Evolutionary conservation across 2,797 vertebrate species (phyloP), one percentile per base, ranked within the genome.

Genomic region (Eulemur rubriventer): DNA sequence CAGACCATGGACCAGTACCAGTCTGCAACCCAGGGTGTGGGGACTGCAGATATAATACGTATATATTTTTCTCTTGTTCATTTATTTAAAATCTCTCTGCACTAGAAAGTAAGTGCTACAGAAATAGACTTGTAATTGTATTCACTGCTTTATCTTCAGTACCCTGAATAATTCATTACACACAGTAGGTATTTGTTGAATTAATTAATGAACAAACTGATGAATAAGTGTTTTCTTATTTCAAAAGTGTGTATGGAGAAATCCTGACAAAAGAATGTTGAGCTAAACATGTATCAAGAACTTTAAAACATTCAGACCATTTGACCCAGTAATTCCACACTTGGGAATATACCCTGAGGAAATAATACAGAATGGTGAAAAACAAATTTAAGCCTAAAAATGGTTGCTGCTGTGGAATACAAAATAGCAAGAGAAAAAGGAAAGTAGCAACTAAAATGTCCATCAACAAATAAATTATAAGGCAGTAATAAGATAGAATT

Each of bases 281-380:
- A 57, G 57, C 4, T 57, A 81, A 94, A 87, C 9, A 73, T 26
- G 11, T 41, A 93, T 78, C 48, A 94, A 90, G 55, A 92, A 94
- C 35, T 89, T 85, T 79, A 85, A 88, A 95, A 55, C 26, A 83
- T 69, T 87, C 65, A 46, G 43, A 86, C 30, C 14, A 61, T 92
- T 93, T 92, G 93, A 94, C 69, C 65, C 48, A 75, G 43, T 72
- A 95, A 94, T 92, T 97, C 69, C 11, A 22, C 41, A 30, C 50
- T 59, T 96, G 67, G 61, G 57, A 94, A 50, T 67, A 91, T 30
- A 82, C 26, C 33, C 50, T 26, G 38, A 91, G 57, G 65, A 94
- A 78, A 69, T 57, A 91, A 93, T 50, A 59, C 30, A 55, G 33
- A 80, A 89, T n/a, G 33, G 18, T 1, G 3, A 61, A 80, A 93